These are phyloP conservation scores for Paragorgia papillata DNA, from an alignment of 92 coral and sea anemone genomes.

Conservation along the genomic window DNA sequence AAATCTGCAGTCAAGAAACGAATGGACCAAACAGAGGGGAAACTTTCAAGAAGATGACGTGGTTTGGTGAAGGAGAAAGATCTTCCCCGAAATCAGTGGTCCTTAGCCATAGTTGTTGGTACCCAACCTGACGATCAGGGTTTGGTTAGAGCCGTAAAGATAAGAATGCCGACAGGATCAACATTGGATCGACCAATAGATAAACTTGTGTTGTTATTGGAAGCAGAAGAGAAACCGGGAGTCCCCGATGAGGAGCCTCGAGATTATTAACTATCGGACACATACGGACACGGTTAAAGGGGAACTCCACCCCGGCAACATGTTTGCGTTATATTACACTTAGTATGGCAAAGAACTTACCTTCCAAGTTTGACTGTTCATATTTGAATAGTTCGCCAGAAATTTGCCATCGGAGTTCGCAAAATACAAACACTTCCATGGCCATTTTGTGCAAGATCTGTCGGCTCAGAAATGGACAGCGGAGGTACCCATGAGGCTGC, in stretches of 20 bases:
- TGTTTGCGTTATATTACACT: too few relatives aligned
- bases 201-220: constrained; percentile 47
- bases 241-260: constrained; percentile 58
- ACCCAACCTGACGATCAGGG: constrained; percentile 27
- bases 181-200: constrained; percentile 40
- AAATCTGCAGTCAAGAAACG: constrained; percentile 16
- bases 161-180: constrained; percentile 40
- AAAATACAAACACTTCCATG: too few relatives aligned
- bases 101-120: constrained; percentile 12
- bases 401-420: too few relatives aligned
- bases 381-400: too few relatives aligned
- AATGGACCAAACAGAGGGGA: constrained; percentile 37
- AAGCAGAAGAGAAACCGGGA: constrained; percentile 48
- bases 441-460: too few relatives aligned
- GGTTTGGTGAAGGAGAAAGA: constrained; percentile 33
- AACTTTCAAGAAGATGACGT: constrained; percentile 25
- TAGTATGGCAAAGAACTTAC: too few relatives aligned
- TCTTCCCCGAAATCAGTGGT: constrained; percentile 23
- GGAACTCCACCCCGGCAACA: too few relatives aligned
- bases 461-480: too few relatives aligned
- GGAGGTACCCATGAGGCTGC: too few relatives aligned
- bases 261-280: too few relatives aligned
- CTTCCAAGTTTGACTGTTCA: too few relatives aligned
- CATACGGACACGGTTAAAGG: too few relatives aligned
- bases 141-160: constrained; percentile 19